Evolutionary conservation across 2,888 invertebrate genomes (phyloP).

Genomic region (Drosophila leonis): DNA sequence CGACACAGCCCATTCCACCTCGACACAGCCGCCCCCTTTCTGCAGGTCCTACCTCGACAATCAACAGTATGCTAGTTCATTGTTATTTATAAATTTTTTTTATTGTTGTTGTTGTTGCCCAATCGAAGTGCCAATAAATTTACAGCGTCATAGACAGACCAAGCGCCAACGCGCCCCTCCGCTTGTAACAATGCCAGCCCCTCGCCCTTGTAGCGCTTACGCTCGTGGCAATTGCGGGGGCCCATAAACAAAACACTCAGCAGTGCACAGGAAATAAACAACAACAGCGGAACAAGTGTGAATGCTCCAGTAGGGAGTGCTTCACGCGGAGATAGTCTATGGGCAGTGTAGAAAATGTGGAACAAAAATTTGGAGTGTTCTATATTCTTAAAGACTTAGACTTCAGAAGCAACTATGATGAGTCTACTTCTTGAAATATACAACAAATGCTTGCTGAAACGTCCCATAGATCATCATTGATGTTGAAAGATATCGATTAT

Average conservation of each 20-base stretch:
- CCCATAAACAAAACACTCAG: conserved; percentile 73
- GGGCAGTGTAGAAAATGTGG: neutral
- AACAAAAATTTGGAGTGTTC: neutral
- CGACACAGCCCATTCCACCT: neutral
- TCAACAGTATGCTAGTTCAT: conserved; percentile 20
- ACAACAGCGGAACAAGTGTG: conserved; percentile 27
- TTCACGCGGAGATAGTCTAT: neutral
- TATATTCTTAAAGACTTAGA: no score
- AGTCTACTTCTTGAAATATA: no score
- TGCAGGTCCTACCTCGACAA: conserved; percentile 1
- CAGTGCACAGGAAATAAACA: conserved; percentile 68
- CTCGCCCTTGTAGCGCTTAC: conserved; percentile 14
- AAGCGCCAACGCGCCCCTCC: neutral
- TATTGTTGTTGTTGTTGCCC: conserved; percentile 8
- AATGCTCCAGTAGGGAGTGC: conserved; percentile 1
- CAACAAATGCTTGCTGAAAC: neutral
- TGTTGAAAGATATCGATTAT: neutral
- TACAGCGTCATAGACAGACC: conserved; percentile 34
- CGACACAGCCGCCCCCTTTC: neutral
- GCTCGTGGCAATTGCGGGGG: conserved; percentile 37
- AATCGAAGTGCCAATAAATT: conserved; percentile 56
- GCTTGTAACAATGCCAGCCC: neutral
- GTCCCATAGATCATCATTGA: neutral
- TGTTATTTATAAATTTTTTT: conserved; percentile 47
- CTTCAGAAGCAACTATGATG: neutral